Base-by-base conservation (phyloP, 2,888 invertebrate genomes). In the Caprella mutica region DNA sequence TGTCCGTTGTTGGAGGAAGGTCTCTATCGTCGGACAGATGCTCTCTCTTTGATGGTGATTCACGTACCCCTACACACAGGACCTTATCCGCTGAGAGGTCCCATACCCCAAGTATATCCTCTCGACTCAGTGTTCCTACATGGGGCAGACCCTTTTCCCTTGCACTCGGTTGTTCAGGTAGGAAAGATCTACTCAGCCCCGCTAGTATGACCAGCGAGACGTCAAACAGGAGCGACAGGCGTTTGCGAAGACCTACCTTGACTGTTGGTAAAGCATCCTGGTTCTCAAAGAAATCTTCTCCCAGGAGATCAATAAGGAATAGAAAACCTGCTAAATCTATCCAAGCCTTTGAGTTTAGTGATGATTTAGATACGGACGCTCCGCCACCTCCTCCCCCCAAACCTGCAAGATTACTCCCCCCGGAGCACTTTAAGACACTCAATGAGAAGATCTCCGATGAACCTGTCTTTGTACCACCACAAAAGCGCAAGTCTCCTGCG, bases 151-250 rank as follows among this genome's bases (percentile, higher is more conserved):
- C 62, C 27, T 17, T 59, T 33, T 59, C 59, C 26, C 30, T 63
- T 42, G 56, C 62, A 14, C 54, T 63, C 38, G 50, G 51, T 14
- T 54, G 56, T 33, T 35, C 59, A 50, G 52, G 50, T 19, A 40
- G 46, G 24, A 43, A 42, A 21, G 62, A 63, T 50, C 40, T 59
- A 19, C 56, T 53, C 35, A 63, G 63, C 39, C 63, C 63, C 30
- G 59, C 57, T 24, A 63, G 63, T 43, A 38, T 53, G 17, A 63
- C 63, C 29, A 63, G 63, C 50, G 59, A 63, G 42, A 55, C 55
- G 19, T 63, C 63, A 8, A 59, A 51, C 44, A 57, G 55, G 24
- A 51, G 55, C 9, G 56, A 56, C 3, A 56, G 48, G 35, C 35
- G 59, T 3, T 21, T 35, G 39, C 55, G 57, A 6, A 59, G 63